phyloP scores from a whole-genome alignment of 2,113 vertebrate genomes.

The Phoenicopterus ruber region DNA sequence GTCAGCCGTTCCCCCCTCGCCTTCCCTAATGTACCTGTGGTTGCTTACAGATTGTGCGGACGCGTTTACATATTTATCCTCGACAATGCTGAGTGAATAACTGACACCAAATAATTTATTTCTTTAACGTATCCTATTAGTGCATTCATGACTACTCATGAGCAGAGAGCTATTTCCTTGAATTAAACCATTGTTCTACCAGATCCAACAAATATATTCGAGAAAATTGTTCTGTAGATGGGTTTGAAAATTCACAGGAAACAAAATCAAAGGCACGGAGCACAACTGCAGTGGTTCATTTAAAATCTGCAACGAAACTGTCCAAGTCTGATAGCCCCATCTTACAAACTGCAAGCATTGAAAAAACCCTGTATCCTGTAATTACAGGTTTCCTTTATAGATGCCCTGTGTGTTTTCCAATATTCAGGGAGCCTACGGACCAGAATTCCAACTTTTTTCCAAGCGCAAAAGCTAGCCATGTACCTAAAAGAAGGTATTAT shows the following conservation, averaged over 20 bases:
- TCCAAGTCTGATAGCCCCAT: not conserved
- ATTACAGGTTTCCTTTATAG: not conserved
- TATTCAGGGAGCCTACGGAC: rapidly evolving
- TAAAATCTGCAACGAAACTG: not conserved
- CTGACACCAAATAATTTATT: not conserved
- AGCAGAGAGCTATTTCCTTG: not conserved
- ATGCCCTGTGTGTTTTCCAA: rapidly evolving
- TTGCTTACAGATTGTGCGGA: not conserved
- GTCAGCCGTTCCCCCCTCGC: not conserved
- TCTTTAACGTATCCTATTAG: conserved; percentile 16
- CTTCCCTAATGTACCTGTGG: not conserved
- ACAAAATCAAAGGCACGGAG: not conserved
- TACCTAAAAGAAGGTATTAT: not conserved
- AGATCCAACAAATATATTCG: not conserved
- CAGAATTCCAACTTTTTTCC: not conserved
- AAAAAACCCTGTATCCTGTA: rapidly evolving
- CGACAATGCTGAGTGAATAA: not conserved
- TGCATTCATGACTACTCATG: not conserved
- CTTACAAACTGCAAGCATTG: not conserved
- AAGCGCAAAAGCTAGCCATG: not conserved
- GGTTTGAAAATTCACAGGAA: not conserved
- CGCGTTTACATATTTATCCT: conserved; percentile 12
- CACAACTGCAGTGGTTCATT: not conserved
- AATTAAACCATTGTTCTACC: not conserved
- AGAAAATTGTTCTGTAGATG: not conserved